Conservation (phyloP, 2,888 invertebrate genomes). For the Oscheius sp. region DNA sequence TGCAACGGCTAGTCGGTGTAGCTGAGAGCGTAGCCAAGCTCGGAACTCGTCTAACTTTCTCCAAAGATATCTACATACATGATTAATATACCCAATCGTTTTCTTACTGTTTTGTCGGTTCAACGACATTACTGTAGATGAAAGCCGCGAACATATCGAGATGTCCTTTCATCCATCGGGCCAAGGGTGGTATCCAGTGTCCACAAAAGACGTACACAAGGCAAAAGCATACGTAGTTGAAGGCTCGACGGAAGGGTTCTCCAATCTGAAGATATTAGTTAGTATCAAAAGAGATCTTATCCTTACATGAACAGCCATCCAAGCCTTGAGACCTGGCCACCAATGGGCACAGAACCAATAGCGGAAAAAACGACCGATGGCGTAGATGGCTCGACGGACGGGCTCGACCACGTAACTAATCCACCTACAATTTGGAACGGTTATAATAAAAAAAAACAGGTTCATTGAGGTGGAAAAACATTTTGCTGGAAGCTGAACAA, state of each 20-base stretch:
- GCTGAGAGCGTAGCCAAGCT: constrained; percentile 45
- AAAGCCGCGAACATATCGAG: constrained; percentile 40
- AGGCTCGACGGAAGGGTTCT: constrained; percentile 43
- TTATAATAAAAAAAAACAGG: neutral
- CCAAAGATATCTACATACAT: constrained; percentile 40
- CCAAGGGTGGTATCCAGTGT: constrained; percentile 58
- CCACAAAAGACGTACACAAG: constrained; percentile 59
- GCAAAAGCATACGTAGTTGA: constrained; percentile 57
- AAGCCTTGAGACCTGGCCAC: constrained; percentile 63
- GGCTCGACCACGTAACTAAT: constrained; percentile 30
- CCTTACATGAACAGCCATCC: constrained; percentile 50
- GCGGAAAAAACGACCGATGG: constrained; percentile 40
- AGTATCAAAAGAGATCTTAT: neutral
- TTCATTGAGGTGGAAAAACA: neutral
- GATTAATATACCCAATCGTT: neutral
- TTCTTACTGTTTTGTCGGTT: constrained; percentile 44
- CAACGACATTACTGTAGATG: constrained; percentile 40
- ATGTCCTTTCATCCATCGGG: constrained; percentile 42
- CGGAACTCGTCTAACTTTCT: constrained; percentile 46
- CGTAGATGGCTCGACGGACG: constrained; percentile 10
- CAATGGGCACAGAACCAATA: constrained; percentile 71
- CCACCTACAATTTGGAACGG: constrained; percentile 12
- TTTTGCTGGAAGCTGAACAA: neutral
- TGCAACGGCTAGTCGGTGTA: constrained; percentile 52
- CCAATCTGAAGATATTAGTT: constrained; percentile 45